phyloP scores from a whole-genome alignment of 2,797 vertebrate genomes.

The Oophaga sylvatica region DNA sequence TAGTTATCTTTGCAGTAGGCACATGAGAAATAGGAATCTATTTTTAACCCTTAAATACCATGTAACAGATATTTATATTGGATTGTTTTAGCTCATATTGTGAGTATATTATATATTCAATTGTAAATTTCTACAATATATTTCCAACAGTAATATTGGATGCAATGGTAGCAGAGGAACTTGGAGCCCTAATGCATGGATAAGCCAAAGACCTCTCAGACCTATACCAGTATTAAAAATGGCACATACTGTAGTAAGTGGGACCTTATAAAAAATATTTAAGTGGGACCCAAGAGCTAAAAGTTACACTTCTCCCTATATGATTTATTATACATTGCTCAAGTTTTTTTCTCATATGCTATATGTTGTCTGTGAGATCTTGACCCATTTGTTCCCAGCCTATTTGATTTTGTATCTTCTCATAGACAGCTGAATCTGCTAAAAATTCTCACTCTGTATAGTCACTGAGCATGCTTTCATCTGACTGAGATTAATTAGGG shows the following conservation, averaged over 20 bases:
- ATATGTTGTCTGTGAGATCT: not conserved
- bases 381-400: not conserved
- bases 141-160: too few relatives aligned
- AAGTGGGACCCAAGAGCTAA: not conserved
- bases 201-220: too few relatives aligned
- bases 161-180: too few relatives aligned
- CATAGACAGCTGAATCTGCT: not conserved
- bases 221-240: not conserved
- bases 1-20: not conserved
- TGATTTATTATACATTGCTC: not conserved
- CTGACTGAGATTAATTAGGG: constrained; percentile 39
- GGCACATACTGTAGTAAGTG: not conserved
- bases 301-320: not conserved
- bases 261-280: not conserved
- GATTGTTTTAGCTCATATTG: too few relatives aligned
- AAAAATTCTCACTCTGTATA: not conserved
- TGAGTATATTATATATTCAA: too few relatives aligned
- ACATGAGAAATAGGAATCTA: not conserved
- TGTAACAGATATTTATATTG: too few relatives aligned
- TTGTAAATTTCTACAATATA: too few relatives aligned
- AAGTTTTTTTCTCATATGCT: not conserved
- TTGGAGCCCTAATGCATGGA: too few relatives aligned
- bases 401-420: not conserved
- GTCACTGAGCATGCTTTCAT: constrained; percentile 24
- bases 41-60: not conserved